Conservation (phyloP, 2,797 vertebrate species). For the Cossypha niveicapilla region DNA sequence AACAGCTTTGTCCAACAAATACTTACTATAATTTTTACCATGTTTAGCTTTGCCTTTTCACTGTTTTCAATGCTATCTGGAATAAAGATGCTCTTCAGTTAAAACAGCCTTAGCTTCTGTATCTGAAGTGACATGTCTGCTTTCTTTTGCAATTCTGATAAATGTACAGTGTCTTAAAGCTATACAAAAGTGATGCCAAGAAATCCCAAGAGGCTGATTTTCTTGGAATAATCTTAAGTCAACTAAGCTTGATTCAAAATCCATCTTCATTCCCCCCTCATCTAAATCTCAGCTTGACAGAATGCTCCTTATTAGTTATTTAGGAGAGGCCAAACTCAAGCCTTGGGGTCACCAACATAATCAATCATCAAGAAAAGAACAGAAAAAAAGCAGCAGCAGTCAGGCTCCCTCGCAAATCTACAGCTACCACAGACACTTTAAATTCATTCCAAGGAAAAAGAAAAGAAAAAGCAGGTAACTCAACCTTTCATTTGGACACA, state of each 20-base stretch:
- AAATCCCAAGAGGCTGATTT: conserved; percentile 46
- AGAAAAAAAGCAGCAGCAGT: background rate
- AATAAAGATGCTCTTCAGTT: conserved; percentile 32
- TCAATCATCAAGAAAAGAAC: conserved; percentile 29
- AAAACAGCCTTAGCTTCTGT: background rate
- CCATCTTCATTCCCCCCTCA: conserved; percentile 41
- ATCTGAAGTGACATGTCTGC: conserved; percentile 3
- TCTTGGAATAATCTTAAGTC: conserved; percentile 49
- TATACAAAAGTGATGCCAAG: conserved; percentile 25
- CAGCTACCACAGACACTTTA: background rate
- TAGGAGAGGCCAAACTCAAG: conserved; percentile 33
- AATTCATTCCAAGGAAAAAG: background rate
- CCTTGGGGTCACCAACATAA: conserved; percentile 42
- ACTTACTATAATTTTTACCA: background rate
- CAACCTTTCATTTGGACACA: background rate
- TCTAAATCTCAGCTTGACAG: conserved; percentile 55
- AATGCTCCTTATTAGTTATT: conserved; percentile 51
- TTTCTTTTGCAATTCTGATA: conserved; percentile 23
- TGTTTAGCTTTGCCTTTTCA: background rate
- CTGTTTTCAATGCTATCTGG: conserved; percentile 1
- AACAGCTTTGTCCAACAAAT: background rate
- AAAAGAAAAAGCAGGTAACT: background rate
- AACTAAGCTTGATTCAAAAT: conserved; percentile 53
- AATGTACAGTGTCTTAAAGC: conserved; percentile 33
- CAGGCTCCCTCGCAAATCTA: background rate